Conservation (phyloP, 1,140 invertebrate genomes). For the Brachionus paranguensis region DNA sequence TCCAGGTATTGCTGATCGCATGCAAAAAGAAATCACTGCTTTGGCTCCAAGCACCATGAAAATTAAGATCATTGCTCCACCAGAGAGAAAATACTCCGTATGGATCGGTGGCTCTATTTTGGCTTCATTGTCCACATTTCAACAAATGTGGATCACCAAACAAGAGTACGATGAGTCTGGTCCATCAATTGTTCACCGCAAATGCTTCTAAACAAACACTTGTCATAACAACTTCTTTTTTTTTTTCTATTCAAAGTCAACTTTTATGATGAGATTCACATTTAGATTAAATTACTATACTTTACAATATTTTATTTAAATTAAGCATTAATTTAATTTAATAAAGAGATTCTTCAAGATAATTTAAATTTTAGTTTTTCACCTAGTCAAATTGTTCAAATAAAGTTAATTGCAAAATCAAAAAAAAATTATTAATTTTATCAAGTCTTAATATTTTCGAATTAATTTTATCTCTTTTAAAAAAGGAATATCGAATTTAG, state of each 20-base stretch:
- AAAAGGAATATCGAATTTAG: too few relatives aligned
- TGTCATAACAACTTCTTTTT: neutral
- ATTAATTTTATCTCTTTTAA: too few relatives aligned
- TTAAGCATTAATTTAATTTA: slow-evolving; percentile 47
- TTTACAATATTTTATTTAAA: neutral
- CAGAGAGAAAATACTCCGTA: slow-evolving; percentile 82
- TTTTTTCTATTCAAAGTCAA: neutral
- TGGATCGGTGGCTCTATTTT: slow-evolving; percentile 58
- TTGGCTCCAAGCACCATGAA: slow-evolving; percentile 71
- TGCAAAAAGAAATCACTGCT: slow-evolving; percentile 72
- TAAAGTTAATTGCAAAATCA: too few relatives aligned
- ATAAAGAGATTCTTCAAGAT: neutral
- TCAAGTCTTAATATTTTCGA: too few relatives aligned
- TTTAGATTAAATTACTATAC: neutral
- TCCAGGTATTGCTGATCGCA: slow-evolving; percentile 75
- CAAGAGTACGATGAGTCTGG: neutral
- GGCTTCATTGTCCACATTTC: slow-evolving; percentile 60
- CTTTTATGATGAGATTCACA: neutral
- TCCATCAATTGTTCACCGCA: slow-evolving; percentile 58
- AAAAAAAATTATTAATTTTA: too few relatives aligned
- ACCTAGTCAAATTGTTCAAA: neutral
- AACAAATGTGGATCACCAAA: slow-evolving; percentile 59
- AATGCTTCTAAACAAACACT: slow-evolving; percentile 29
- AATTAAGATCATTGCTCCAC: slow-evolving; percentile 77
- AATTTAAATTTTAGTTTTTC: neutral